phyloP scores from a whole-genome alignment of 2,888 invertebrate species.

The Byasa hedistus region DNA sequence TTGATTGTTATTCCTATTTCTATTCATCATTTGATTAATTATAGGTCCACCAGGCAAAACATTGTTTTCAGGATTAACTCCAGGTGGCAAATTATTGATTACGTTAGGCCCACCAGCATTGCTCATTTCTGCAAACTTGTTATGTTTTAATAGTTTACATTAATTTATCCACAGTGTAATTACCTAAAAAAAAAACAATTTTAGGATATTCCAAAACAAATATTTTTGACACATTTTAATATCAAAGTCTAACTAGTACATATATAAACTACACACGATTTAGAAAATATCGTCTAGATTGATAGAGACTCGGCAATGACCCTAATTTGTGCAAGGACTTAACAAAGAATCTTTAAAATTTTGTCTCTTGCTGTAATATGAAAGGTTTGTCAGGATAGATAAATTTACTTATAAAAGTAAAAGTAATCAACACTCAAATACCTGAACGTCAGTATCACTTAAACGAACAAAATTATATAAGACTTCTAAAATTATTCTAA shows the following conservation, averaged over 20 bases:
- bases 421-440: conserved; percentile 58
- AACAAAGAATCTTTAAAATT: conserved; percentile 11
- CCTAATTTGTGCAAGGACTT: conserved; percentile 26
- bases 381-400: conserved; percentile 29
- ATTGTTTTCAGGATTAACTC: conserved; percentile 76
- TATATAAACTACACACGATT: neutral
- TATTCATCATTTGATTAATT: conserved; percentile 73
- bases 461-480: conserved; percentile 41
- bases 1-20: conserved; percentile 81
- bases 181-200: neutral
- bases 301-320: conserved; percentile 41
- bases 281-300: conserved; percentile 31
- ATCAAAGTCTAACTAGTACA: neutral
- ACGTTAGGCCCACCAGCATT: conserved; percentile 58
- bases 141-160: conserved; percentile 16
- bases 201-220: neutral
- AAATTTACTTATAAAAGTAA: conserved; percentile 48
- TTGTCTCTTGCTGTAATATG: conserved; percentile 6
- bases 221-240: neutral
- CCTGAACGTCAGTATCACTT: conserved; percentile 52
- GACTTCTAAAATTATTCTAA: conserved; percentile 33
- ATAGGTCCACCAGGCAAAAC: conserved; percentile 78
- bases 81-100: conserved; percentile 70
- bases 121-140: conserved; percentile 51
- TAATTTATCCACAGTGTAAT: neutral